Evolutionary conservation across 2,888 invertebrate species (phyloP).

Genomic region (Mystacides longicornis): DNA sequence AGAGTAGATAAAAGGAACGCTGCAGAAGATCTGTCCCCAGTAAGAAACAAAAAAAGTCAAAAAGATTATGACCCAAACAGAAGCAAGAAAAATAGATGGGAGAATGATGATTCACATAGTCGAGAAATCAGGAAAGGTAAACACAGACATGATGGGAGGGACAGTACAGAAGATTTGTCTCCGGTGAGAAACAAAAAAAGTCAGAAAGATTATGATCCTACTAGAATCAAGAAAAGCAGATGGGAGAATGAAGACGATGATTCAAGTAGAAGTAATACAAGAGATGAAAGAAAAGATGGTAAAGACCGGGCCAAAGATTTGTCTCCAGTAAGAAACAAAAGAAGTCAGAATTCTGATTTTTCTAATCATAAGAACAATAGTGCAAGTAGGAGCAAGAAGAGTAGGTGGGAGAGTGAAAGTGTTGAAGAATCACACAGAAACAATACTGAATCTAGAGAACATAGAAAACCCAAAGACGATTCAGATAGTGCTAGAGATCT

Average conservation of each 20-base stretch:
- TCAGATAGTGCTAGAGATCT: slow-evolving; percentile 28
- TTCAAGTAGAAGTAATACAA: not conserved
- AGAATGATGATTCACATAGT: slow-evolving; percentile 34
- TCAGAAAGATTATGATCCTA: slow-evolving; percentile 2
- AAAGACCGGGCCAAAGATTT: not conserved
- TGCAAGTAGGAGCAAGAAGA: not conserved
- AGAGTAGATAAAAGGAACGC: too few species aligned
- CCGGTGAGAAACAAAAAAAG: slow-evolving; percentile 28
- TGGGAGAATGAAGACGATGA: slow-evolving; percentile 31
- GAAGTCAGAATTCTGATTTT: not conserved
- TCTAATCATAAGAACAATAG: not conserved
- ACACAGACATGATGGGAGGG: too few species aligned
- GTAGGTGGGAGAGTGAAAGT: too few species aligned
- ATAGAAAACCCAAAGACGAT: too few species aligned
- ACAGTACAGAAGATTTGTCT: slow-evolving; percentile 29
- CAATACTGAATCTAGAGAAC: too few species aligned
- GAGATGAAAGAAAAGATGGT: not conserved
- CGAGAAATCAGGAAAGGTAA: slow-evolving; percentile 4
- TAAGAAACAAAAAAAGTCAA: slow-evolving; percentile 25
- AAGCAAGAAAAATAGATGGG: slow-evolving; percentile 25
- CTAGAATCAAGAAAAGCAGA: slow-evolving; percentile 11
- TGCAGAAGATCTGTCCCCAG: slow-evolving; percentile 31
- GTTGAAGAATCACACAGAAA: too few species aligned
- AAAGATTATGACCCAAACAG: slow-evolving; percentile 3
- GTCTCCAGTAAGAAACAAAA: too few species aligned